Conservation (phyloP, 2,113 vertebrate species). For the Lota lota region DNA sequence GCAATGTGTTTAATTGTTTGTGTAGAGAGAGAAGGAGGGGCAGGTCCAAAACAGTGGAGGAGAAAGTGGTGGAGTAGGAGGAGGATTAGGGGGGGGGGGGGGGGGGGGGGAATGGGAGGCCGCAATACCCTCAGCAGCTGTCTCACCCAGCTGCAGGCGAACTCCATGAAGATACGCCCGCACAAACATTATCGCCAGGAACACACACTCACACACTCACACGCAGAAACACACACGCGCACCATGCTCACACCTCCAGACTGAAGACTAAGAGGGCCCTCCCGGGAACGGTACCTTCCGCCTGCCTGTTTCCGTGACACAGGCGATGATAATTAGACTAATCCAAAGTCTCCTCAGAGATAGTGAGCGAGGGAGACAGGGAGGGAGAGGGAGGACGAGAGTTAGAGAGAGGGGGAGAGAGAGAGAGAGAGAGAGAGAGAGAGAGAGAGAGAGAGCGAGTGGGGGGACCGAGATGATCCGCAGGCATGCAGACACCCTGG, state of each 20-base stretch:
- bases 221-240: conserved; percentile 8
- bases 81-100: background rate
- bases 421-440: background rate
- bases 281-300: conserved; percentile 55
- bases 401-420: background rate
- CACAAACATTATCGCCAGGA: conserved; percentile 34
- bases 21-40: conserved; percentile 25
- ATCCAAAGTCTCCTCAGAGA: conserved; percentile 64
- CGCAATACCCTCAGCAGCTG: conserved; percentile 60
- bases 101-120: conserved; percentile 20
- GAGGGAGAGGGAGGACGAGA: background rate
- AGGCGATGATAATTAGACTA: conserved; percentile 65
- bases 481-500: conserved; percentile 37
- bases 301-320: conserved; percentile 60
- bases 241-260: too few species aligned
- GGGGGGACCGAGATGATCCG: background rate
- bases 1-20: conserved; percentile 44
- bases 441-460: background rate
- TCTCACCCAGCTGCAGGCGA: conserved; percentile 63
- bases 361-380: conserved; percentile 28
- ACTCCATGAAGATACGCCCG: conserved; percentile 56
- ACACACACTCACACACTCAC: conserved; percentile 18
- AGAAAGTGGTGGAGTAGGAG: conserved; percentile 2
- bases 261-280: conserved; percentile 34
- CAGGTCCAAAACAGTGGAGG: conserved; percentile 44